Conservation (phyloP, 2,888 invertebrate species). For the Drosophila fulvimacula region DNA sequence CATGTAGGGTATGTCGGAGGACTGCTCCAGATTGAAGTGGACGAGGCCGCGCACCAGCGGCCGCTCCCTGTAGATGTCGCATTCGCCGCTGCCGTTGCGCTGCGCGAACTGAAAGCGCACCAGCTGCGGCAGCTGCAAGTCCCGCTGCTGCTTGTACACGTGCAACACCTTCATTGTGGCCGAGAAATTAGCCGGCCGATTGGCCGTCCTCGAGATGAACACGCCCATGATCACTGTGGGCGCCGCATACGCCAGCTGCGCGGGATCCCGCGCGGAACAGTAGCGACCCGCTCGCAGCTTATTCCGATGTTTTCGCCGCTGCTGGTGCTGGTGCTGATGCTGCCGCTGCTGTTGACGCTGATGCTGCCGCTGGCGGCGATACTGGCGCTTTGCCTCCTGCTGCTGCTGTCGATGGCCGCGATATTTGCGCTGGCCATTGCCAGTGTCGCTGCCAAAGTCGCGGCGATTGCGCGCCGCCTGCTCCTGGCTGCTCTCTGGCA, state of each 20-base stretch:
- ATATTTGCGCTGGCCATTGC: slow-evolving; percentile 46
- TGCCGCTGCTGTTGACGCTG: slow-evolving; percentile 42
- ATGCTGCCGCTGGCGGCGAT: slow-evolving; percentile 49
- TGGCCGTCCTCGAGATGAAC: slow-evolving; percentile 87
- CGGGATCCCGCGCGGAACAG: slow-evolving; percentile 88
- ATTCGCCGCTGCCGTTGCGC: slow-evolving; percentile 83
- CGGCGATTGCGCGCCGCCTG: slow-evolving; percentile 82
- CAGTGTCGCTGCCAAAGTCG: slow-evolving; percentile 67
- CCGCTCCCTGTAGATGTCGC: slow-evolving; percentile 84
- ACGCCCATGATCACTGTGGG: slow-evolving; percentile 89
- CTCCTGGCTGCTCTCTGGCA: slow-evolving; percentile 72
- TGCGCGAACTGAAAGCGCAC: slow-evolving; percentile 84
- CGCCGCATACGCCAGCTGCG: slow-evolving; percentile 88
- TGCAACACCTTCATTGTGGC: slow-evolving; percentile 89
- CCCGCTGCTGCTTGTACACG: slow-evolving; percentile 87
- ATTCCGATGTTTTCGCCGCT: slow-evolving; percentile 62
- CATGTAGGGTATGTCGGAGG: slow-evolving; percentile 81
- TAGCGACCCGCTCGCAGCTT: slow-evolving; percentile 81
- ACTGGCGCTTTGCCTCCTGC: slow-evolving; percentile 50
- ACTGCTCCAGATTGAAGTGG: slow-evolving; percentile 83
- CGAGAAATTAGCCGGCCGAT: slow-evolving; percentile 87
- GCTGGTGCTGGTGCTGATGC: slow-evolving; percentile 48
- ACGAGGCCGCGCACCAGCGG: slow-evolving; percentile 82
- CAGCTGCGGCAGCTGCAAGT: slow-evolving; percentile 81
- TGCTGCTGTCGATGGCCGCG: slow-evolving; percentile 54